phyloP scores from a whole-genome alignment of 2,888 invertebrate species.

The Hofmannophila pseudospretella region DNA sequence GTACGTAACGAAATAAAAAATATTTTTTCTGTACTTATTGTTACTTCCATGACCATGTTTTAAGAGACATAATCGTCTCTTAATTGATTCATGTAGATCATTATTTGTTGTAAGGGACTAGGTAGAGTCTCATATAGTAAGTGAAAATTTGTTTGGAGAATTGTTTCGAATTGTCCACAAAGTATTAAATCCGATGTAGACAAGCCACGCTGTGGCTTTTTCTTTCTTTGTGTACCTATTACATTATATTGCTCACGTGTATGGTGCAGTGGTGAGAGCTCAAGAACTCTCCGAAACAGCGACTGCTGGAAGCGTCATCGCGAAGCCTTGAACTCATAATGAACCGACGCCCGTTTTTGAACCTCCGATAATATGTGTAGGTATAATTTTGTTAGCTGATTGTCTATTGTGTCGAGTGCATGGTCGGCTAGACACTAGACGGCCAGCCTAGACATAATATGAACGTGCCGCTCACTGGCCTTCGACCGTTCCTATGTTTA shows the following conservation, averaged over 20 bases:
- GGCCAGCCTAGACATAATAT: conserved; percentile 19
- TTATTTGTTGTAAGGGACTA: no score
- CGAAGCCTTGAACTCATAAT: conserved; percentile 51
- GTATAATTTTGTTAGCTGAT: conserved; percentile 38
- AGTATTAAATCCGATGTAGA: no score
- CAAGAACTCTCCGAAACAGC: background rate
- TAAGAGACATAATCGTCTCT: no score
- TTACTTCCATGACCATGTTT: no score
- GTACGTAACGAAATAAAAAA: no score
- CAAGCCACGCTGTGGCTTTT: no score
- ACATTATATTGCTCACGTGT: background rate
- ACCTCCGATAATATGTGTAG: conserved; percentile 37
- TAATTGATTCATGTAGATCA: no score
- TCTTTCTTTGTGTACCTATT: no score
- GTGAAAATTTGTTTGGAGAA: no score
- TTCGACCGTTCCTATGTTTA: conserved; percentile 13
- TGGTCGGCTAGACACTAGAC: conserved; percentile 28
- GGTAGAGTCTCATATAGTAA: no score
- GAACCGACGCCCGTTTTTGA: conserved; percentile 42
- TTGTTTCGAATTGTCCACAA: no score
- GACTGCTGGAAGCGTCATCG: conserved; percentile 23
- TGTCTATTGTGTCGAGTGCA: conserved; percentile 38
- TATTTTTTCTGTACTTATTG: no score
- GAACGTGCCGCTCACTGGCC: conserved; percentile 8
- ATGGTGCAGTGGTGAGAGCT: background rate